These are phyloP conservation scores for Dromas ardeola DNA, from an alignment of 2,113 vertebrate genomes.

Conservation along the genomic window DNA sequence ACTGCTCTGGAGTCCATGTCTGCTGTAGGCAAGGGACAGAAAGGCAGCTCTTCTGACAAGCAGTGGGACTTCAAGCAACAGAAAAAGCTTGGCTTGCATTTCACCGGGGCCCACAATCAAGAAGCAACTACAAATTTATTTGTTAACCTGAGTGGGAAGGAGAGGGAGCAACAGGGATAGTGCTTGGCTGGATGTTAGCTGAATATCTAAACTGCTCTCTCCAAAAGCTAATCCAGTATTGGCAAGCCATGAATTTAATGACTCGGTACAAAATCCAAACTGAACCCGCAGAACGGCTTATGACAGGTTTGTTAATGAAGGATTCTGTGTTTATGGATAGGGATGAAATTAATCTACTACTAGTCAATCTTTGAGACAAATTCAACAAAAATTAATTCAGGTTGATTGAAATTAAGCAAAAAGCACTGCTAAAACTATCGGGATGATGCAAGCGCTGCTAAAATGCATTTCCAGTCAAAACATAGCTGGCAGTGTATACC, in stretches of 20 bases:
- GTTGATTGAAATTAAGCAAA: not conserved
- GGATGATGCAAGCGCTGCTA: not conserved
- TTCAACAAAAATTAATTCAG: not conserved
- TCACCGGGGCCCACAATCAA: not conserved
- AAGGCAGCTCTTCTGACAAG: not conserved
- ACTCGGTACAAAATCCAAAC: not conserved
- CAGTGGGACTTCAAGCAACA: not conserved
- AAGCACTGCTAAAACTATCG: not conserved
- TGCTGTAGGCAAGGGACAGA: not conserved
- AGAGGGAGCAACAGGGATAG: not conserved
- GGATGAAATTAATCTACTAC: not conserved
- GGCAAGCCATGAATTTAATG: not conserved
- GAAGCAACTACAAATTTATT: not conserved
- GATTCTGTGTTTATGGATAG: not conserved
- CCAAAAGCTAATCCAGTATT: not conserved
- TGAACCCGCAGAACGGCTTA: not conserved
- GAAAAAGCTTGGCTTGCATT: not conserved
- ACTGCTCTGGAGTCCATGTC: not conserved
- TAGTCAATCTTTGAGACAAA: not conserved
- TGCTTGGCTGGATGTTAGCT: not conserved
- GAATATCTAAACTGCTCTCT: not conserved
- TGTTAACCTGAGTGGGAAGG: not conserved
- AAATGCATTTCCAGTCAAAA: not conserved
- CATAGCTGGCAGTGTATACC: not conserved
- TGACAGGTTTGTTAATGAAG: not conserved